phyloP scores from a whole-genome alignment of 1,140 invertebrate genomes.

The Papilio glaucus region DNA sequence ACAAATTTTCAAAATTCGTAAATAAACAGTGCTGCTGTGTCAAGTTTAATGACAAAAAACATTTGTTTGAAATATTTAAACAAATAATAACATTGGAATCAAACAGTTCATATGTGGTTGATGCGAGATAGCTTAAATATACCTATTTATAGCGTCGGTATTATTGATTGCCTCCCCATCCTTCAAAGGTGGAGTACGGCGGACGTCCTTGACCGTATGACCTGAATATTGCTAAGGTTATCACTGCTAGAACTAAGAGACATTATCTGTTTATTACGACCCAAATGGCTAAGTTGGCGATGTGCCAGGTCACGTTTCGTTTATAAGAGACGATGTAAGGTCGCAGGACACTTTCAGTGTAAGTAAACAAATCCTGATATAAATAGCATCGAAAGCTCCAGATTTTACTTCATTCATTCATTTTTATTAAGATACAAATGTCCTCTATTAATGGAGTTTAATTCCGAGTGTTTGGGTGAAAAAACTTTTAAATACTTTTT shows the following conservation, averaged over 20 bases:
- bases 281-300: not conserved
- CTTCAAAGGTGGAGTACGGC: constrained; percentile 10
- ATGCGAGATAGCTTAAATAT: not conserved
- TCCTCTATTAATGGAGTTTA: not conserved
- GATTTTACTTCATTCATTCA: not conserved
- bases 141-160: not conserved
- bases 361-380: not conserved
- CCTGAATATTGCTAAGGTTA: constrained; percentile 38
- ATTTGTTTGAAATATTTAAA: not conserved
- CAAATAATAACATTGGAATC: not conserved
- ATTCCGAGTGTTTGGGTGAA: not conserved
- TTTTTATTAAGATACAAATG: not conserved
- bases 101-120: not conserved
- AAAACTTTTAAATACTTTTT: not conserved
- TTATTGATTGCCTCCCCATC: constrained; percentile 22
- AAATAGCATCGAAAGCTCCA: not conserved
- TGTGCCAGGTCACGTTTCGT: not conserved
- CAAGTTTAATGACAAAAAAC: no score
- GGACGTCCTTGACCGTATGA: constrained; percentile 40
- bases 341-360: not conserved
- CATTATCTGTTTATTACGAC: not conserved
- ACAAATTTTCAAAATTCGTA: no score
- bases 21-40: no score
- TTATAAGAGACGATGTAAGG: not conserved
- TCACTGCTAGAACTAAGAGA: constrained; percentile 28